Evolutionary conservation across 1,140 invertebrate genomes (phyloP), one percentile per base, ranked within the genome.

Genomic region (Radopholus similis): DNA sequence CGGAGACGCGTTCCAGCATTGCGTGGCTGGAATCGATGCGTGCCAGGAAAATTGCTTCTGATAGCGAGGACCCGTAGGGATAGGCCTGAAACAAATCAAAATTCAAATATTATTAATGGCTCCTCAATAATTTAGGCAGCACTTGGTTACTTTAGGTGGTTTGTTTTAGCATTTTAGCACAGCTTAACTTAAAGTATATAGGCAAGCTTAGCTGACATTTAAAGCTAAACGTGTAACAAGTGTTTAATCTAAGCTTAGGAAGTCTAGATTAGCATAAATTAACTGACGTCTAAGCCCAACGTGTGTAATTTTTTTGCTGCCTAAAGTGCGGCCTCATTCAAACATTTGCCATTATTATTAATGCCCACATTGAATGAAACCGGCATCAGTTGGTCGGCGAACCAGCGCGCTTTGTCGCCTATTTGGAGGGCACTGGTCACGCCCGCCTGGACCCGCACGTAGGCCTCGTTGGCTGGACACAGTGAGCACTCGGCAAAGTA

Each of bases 401-500:
- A 88, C 95, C 95, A 97, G 83, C 95, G 94, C 1, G 90, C 86
- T 83, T 98, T 98, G 83, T 98, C 95, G 4, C 96, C 96, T 66
- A 98, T 91, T 81, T 95, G 89, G 11, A 89, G 28, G 1, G 95
- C 93, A 85, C 96, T 93, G 83, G 90, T 90, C 15, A 98, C 80
- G 28, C 86, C 95, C 0, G 94, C 97, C 77, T 98, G 94, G 4
- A 98, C 92, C 34, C 96, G 87, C 34, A 96, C 86, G 78, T 97
- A 98, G 5, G 95, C 93, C 32, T 97, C 92, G 86, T 99, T 99
- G 70, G 88, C 91, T 0, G 96, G 96, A 13, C 92, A 93, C 1
- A 99, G 84, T 0, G 91, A 92, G 92, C 95, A 98, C 84, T 99
- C 96, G 0, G 94, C 94, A 67, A 97, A 88, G 84, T 93, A 99